Percentiles rank a stretch among this genome's conserved stretches.
Evolutionary conservation across 2,797 vertebrate genomes (phyloP).

Genomic region (Orestias chungarensis): DNA sequence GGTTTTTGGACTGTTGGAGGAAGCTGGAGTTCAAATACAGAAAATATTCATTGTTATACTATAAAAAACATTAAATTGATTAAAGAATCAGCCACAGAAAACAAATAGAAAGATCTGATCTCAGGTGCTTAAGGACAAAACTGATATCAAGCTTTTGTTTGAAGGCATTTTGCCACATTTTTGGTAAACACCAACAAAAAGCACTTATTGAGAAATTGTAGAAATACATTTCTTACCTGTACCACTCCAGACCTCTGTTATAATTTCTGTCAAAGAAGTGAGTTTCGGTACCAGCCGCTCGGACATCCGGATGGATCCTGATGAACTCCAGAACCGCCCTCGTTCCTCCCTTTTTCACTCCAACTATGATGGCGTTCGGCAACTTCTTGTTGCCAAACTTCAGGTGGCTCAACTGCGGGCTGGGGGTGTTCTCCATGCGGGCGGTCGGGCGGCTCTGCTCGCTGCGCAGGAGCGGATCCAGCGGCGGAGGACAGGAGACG

Average conservation of each 20-base stretch:
- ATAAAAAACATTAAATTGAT: neutral
- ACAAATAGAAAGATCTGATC: no score
- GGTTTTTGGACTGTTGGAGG: no score
- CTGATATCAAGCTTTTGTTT: no score
- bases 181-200: neutral
- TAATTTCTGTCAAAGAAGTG: conserved; percentile 95
- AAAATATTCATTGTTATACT: no score
- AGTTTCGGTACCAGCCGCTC: conserved; percentile 89
- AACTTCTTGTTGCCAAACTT: conserved; percentile 87
- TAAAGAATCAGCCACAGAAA: neutral
- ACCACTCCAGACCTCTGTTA: conserved; percentile 89
- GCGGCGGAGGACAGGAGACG: conserved; percentile 64
- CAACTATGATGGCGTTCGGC: conserved; percentile 90
- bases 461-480: conserved; percentile 35
- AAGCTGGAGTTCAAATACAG: no score
- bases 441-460: conserved; percentile 42
- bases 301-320: conserved; percentile 89
- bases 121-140: no score
- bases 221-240: conserved; percentile 82
- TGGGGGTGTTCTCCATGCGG: conserved; percentile 65
- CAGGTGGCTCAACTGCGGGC: conserved; percentile 60
- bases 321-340: conserved; percentile 92
- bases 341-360: conserved; percentile 92
- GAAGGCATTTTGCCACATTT: no score
- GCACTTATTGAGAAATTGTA: neutral